Evolutionary conservation across 2,888 invertebrate genomes (phyloP).

Genomic region (Erebia epiphron): DNA sequence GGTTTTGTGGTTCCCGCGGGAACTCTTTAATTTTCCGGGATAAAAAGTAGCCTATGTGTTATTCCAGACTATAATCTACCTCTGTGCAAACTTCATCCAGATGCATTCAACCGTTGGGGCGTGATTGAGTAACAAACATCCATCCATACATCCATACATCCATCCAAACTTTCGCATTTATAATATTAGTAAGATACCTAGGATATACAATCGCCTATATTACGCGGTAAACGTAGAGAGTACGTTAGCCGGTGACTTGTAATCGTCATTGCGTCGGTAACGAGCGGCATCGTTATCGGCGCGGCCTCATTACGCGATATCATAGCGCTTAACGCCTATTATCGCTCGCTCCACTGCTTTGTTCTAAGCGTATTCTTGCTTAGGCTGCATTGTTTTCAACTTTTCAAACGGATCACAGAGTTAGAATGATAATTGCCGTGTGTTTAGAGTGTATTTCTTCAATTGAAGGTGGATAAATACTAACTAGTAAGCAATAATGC

Average conservation of each 20-base stretch:
- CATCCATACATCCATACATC: too few relatives aligned
- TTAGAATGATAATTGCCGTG: conserved; percentile 11
- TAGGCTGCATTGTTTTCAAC: conserved; percentile 20
- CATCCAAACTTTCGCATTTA: too few relatives aligned
- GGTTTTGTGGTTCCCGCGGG: too few relatives aligned
- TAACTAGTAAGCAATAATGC: not conserved
- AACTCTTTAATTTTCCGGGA: too few relatives aligned
- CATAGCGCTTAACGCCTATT: conserved; percentile 43
- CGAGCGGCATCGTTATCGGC: conserved; percentile 59
- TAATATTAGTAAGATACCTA: too few relatives aligned
- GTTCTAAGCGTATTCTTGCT: conserved; percentile 37
- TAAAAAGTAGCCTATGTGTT: too few relatives aligned
- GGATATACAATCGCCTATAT: too few relatives aligned
- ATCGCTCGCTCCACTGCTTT: conserved; percentile 40
- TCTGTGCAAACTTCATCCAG: too few relatives aligned
- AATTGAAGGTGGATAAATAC: not conserved
- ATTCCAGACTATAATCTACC: too few relatives aligned
- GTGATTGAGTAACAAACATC: too few relatives aligned
- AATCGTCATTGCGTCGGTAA: conserved; percentile 43
- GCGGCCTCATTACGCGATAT: conserved; percentile 61
- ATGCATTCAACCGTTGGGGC: too few relatives aligned
- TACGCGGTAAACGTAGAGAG: not conserved
- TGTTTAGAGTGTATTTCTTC: conserved; percentile 28
- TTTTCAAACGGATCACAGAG: conserved; percentile 18
- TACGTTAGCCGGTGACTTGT: conserved; percentile 37